Conservation (phyloP, 2,888 invertebrate species). For the Callosobruchus maculatus region DNA sequence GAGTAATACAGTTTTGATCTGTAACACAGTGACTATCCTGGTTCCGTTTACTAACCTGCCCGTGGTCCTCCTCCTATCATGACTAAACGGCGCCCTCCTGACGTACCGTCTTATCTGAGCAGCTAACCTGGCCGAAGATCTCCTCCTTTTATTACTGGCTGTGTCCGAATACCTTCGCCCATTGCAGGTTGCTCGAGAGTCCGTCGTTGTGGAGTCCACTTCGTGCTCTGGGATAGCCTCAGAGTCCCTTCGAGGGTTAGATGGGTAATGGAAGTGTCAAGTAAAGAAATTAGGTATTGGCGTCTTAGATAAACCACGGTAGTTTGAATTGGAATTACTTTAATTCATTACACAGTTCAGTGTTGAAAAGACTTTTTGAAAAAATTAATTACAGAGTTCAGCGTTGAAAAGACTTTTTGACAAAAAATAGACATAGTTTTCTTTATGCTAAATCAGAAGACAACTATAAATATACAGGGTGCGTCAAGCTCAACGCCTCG, state of each 20-base stretch:
- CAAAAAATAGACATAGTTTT: too few species aligned
- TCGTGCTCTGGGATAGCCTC: slow-evolving; percentile 50
- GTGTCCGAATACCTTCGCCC: slow-evolving; percentile 43
- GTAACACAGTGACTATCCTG: too few species aligned
- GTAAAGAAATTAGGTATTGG: neutral
- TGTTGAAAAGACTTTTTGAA: too few species aligned
- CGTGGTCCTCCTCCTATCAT: slow-evolving; percentile 58
- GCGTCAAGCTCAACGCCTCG: too few species aligned
- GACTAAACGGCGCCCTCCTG: slow-evolving; percentile 53
- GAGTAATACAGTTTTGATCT: too few species aligned
- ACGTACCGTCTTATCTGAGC: slow-evolving; percentile 47
- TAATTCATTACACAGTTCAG: too few species aligned
- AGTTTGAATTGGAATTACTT: too few species aligned
- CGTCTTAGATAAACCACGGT: neutral
- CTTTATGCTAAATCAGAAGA: too few species aligned
- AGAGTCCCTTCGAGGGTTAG: slow-evolving; percentile 36
- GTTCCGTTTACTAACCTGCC: slow-evolving; percentile 54
- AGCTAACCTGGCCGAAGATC: slow-evolving; percentile 39
- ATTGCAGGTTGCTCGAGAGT: slow-evolving; percentile 38
- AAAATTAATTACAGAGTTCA: too few species aligned
- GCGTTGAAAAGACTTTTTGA: too few species aligned
- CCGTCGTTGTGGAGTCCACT: slow-evolving; percentile 36
- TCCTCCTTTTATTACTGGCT: slow-evolving; percentile 35
- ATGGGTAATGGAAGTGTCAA: neutral
- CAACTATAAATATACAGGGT: too few species aligned